These are phyloP conservation scores for Nemapogon koenigi DNA, from an alignment of 2,888 invertebrate species.

Conservation along the genomic window DNA sequence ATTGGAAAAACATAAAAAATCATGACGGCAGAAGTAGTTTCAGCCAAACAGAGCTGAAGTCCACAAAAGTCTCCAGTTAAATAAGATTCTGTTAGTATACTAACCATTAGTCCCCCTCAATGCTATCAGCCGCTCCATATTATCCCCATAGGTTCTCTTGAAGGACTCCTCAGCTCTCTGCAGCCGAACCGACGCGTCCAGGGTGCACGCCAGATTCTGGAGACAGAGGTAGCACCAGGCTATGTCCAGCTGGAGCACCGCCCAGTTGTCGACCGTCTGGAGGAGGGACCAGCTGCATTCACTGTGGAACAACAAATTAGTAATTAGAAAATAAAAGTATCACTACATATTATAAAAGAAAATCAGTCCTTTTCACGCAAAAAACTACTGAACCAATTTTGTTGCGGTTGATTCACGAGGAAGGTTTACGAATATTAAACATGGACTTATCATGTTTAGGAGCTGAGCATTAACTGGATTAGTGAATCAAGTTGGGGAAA, in stretches of 20 bases:
- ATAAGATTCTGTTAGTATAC: conserved; percentile 9
- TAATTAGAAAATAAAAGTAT: background rate
- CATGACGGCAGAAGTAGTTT: too few relatives aligned
- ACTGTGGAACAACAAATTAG: conserved; percentile 35
- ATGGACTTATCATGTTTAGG: too few relatives aligned
- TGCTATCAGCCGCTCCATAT: conserved; percentile 34
- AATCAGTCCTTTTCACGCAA: too few relatives aligned
- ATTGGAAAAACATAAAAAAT: too few relatives aligned
- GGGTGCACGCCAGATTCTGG: conserved; percentile 64
- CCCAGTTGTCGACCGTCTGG: conserved; percentile 81
- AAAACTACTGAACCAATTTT: too few relatives aligned
- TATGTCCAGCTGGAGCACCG: conserved; percentile 82
- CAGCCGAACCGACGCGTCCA: conserved; percentile 74
- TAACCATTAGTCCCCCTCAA: conserved; percentile 43
- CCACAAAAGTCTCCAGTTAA: too few relatives aligned
- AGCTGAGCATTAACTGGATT: background rate
- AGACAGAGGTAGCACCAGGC: conserved; percentile 89
- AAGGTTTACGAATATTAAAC: too few relatives aligned
- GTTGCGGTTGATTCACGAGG: too few relatives aligned
- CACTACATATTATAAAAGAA: background rate
- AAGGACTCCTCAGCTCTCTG: conserved; percentile 71
- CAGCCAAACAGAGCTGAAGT: too few relatives aligned
- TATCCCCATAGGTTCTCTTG: conserved; percentile 61
- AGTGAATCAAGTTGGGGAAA: background rate
- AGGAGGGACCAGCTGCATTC: conserved; percentile 71